Evolutionary conservation across 2,113 vertebrate species (phyloP), one percentile per base, ranked within the genome.

Genomic region (Archocentrus centrarchus): DNA sequence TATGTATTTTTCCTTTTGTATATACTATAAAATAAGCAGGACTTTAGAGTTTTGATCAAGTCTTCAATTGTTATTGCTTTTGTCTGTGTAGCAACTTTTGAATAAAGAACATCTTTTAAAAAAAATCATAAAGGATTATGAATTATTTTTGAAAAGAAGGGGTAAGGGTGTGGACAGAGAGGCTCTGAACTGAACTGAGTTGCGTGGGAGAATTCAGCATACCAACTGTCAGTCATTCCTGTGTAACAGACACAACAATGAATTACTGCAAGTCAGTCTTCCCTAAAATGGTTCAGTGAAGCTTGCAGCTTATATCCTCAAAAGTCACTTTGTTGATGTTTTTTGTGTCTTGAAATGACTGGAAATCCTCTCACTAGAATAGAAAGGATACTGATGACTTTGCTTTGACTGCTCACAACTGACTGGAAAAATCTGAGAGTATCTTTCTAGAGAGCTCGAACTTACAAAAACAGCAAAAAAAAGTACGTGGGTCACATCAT

Each of bases 81-180:
- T 61, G 30, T 81, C 2, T 78, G n/a, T 75, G 57, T 18, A 68
- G 8, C 9, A 17, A 32, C 11, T 78, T 61, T 80, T 2, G 32
- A 92, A 92, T 92, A 90, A 93, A 88, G 8, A 76, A 18, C 10
- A n/a, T 11, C 61, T 86, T 82, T 64, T 55, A 9, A 2, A 7
- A 1, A 84, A 55, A 82, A 83, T 66, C 3, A 73, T 37, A 15
- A 27, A 50, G 11, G 35, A 1, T 17, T 22, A 8, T 79, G 6
- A 37, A 32, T 32, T 30, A 17, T 61, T 18, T 66, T 62, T 79
- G 50, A 27, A 68, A 47, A 55, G 37, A 55, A 30, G 17, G 11
- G 39, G n/a, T 70, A n/a, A 27, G 27, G 5, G 37, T 83, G 66
- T 64, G 3, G 79, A 30, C 1, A 59, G 35, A 64, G 18, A 15